Evolutionary conservation across 1,140 invertebrate species (phyloP).

Genomic region (Drosophila lini): DNA sequence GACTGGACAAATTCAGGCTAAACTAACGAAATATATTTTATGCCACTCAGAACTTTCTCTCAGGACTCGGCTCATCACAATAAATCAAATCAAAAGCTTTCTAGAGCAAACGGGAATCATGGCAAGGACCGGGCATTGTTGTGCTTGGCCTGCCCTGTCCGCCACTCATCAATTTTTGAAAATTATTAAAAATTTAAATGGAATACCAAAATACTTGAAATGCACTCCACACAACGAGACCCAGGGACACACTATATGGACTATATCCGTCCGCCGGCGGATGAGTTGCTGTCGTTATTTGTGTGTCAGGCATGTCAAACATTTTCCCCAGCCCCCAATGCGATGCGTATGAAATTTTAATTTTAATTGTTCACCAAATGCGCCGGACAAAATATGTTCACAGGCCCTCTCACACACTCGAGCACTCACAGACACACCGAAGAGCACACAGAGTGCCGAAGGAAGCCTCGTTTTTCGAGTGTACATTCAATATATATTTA

Average conservation of each 20-base stretch:
- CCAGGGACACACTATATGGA: constrained; percentile 29
- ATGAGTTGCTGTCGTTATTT: constrained; percentile 66
- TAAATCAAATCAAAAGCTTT: constrained; percentile 71
- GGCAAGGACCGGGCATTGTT: constrained; percentile 11
- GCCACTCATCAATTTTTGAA: constrained; percentile 79
- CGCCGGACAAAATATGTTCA: constrained; percentile 65
- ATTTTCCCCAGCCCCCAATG: constrained; percentile 61
- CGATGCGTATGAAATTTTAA: constrained; percentile 76
- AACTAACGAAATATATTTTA: constrained; percentile 46
- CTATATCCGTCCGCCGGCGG: constrained; percentile 29
- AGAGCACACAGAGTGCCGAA: constrained; percentile 3
- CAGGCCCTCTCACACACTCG: constrained; percentile 19
- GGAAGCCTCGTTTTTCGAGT: constrained; percentile 33
- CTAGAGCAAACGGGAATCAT: not conserved
- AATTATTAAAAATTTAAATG: constrained; percentile 83
- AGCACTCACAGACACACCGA: not conserved
- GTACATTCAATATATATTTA: constrained; percentile 48
- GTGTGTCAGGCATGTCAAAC: constrained; percentile 78
- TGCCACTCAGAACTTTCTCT: constrained; percentile 37
- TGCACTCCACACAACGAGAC: constrained; percentile 55
- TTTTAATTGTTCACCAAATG: constrained; percentile 81
- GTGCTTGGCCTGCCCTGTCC: constrained; percentile 40
- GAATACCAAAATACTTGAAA: constrained; percentile 76
- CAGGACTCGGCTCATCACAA: constrained; percentile 56
- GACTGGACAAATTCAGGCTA: constrained; percentile 3